A percentile compares a stretch with the other conserved stretches of the same genome.
Conservation (phyloP, 2,797 vertebrate species). For the Myotis daubentonii region DNA sequence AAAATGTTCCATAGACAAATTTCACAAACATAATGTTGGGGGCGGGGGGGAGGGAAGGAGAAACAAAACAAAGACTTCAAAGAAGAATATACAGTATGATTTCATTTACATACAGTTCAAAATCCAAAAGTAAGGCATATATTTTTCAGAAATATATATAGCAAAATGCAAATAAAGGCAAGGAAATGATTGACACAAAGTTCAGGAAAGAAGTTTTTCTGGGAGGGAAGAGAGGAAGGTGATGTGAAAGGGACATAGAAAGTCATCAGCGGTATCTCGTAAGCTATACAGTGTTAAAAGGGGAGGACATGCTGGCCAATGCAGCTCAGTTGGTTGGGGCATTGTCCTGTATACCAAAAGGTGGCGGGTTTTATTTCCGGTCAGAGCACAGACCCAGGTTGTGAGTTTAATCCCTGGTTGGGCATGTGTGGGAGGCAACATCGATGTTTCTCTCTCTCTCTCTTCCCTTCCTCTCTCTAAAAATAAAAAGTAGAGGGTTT, state of each 20-base stretch:
- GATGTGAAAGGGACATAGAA: not conserved
- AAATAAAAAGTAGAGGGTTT: too few species aligned
- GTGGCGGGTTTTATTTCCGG: too few species aligned
- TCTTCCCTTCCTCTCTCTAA: too few species aligned
- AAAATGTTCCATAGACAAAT: not conserved
- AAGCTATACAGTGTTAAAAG: not conserved
- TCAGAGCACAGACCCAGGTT: too few species aligned
- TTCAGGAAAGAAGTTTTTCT: not conserved
- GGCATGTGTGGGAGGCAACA: too few species aligned
- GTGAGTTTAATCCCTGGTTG: too few species aligned
- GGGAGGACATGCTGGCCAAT: not conserved
- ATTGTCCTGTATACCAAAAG: too few species aligned
- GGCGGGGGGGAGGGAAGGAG: not conserved
- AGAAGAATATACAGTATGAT: not conserved
- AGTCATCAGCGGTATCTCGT: not conserved
- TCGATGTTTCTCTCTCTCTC: too few species aligned
- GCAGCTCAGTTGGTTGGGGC: too few species aligned
- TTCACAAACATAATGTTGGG: conserved; percentile 1
- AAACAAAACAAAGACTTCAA: not conserved
- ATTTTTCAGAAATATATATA: conserved; percentile 19
- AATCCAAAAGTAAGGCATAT: conserved; percentile 30
- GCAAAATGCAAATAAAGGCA: conserved; percentile 4
- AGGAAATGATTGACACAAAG: not conserved
- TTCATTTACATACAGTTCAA: not conserved
- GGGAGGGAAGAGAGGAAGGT: not conserved